These are phyloP conservation scores for Vulpes vulpes DNA, from an alignment of 2,113 vertebrate species.

Conservation along the genomic window DNA sequence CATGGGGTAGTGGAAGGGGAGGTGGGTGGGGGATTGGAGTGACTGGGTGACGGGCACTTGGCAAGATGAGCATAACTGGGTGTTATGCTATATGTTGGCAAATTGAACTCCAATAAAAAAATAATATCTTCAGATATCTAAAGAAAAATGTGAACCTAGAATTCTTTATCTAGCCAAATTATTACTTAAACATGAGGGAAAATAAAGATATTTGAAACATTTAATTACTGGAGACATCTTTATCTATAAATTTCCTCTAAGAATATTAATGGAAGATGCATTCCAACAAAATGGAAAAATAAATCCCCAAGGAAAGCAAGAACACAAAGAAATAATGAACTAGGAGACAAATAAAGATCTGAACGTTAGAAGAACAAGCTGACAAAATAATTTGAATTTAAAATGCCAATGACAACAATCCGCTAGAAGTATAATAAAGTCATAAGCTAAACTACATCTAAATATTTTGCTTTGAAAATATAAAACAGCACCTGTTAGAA, in stretches of 20 bases:
- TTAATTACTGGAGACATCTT: constrained; percentile 33
- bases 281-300: constrained; percentile 19
- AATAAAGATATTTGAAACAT: not conserved
- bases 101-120: not conserved
- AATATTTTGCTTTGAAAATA: not conserved
- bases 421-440: not conserved
- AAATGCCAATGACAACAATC: constrained; percentile 9
- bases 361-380: not conserved
- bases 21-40: too few relatives aligned
- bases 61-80: too few relatives aligned
- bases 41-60: too few relatives aligned
- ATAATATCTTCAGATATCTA: not conserved
- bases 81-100: too few relatives aligned
- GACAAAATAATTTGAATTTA: not conserved
- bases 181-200: constrained; percentile 22
- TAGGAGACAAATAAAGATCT: not conserved
- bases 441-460: not conserved
- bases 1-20: too few relatives aligned
- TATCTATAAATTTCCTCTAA: not conserved
- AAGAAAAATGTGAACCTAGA: not conserved
- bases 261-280: not conserved
- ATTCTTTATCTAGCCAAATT: not conserved
- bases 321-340: not conserved
- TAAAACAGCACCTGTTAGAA: not conserved
- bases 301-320: not conserved